These are phyloP conservation scores for Melanaphis sacchari DNA, from an alignment of 1,140 invertebrate genomes.

Conservation along the genomic window DNA sequence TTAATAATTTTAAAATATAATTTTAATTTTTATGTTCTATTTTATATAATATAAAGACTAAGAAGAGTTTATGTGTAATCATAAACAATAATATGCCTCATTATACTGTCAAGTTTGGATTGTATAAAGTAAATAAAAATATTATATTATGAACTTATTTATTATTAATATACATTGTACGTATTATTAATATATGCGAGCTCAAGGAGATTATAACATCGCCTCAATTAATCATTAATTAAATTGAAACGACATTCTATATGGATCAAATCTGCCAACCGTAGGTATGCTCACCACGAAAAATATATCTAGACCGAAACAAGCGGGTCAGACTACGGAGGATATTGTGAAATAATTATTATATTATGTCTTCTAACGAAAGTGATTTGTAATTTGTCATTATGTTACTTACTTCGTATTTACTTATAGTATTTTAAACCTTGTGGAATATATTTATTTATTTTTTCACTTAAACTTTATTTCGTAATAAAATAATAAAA, in stretches of 20 bases:
- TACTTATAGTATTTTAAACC: neutral
- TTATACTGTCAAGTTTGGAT: neutral
- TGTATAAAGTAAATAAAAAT: neutral
- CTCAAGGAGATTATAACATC: neutral
- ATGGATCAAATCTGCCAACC: neutral
- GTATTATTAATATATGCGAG: no score
- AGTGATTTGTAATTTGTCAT: conserved; percentile 37
- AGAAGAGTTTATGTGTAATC: neutral
- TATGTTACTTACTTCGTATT: conserved; percentile 10
- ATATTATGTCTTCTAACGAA: conserved; percentile 44
- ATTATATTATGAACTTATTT: neutral
- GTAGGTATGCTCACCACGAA: conserved; percentile 1
- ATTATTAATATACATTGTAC: neutral
- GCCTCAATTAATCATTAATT: conserved; percentile 46
- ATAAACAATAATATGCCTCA: neutral
- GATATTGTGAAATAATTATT: conserved; percentile 42
- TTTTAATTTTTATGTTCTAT: neutral
- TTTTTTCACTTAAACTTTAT: neutral
- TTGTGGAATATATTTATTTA: neutral
- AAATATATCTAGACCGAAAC: conserved; percentile 56
- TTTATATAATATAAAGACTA: neutral
- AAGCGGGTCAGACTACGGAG: conserved; percentile 40
- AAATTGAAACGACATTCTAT: conserved; percentile 36
- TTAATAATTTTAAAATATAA: neutral
- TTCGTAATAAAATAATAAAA: neutral